Conservation (phyloP, 2,113 vertebrate species). For the Cavia porcellus region DNA sequence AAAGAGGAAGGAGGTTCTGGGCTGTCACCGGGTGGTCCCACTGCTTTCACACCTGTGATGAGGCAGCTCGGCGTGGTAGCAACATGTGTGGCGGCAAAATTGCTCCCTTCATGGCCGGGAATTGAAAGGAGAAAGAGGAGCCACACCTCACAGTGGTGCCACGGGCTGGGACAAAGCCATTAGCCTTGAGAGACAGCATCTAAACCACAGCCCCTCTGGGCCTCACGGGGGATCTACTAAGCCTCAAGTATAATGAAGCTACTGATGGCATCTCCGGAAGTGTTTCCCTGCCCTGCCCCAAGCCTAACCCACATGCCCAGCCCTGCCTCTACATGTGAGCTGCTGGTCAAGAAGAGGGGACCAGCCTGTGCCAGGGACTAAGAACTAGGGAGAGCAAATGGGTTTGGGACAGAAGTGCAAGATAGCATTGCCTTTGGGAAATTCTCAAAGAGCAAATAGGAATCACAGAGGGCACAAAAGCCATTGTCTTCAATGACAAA, state of each 20-base stretch:
- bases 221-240: neutral
- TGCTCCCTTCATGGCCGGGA: neutral
- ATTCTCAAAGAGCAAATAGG: neutral
- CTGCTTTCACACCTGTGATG: too few species aligned
- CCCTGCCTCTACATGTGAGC: neutral
- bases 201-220: neutral
- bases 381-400: neutral
- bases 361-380: neutral
- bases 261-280: neutral
- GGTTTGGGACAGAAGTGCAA: neutral
- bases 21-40: neutral
- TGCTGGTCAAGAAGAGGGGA: too few species aligned
- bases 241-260: neutral
- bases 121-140: neutral
- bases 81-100: too few species aligned
- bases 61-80: neutral
- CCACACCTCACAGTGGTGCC: neutral
- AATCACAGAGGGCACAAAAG: too few species aligned
- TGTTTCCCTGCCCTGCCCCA: too few species aligned
- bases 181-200: neutral
- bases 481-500: accelerated
- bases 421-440: neutral
- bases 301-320: neutral
- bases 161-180: neutral
- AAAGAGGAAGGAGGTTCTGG: neutral